Base-by-base conservation (phyloP, 2,113 vertebrate genomes). In the sheep (Ovis aries) region DNA sequence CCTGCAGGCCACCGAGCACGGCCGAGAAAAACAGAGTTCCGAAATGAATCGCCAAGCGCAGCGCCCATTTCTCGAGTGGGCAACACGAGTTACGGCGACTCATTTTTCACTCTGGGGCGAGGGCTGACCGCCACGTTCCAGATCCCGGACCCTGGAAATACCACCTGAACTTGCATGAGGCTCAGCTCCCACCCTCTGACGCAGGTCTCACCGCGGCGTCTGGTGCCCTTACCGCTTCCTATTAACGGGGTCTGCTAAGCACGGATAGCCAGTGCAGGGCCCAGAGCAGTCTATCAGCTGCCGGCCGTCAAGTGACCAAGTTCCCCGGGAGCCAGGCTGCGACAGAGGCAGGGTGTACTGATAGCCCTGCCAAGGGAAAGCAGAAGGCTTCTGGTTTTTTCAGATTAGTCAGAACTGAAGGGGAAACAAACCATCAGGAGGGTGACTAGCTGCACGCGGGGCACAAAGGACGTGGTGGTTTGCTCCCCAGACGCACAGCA, bases 261-360 rank as follows among this genome's bases (percentile, higher is more conserved):
- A 11, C 7, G 1, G 6, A 6, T 12, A n/a, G 50, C 13, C 31
- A 1, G 3, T 1, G 29, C 29, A 33, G 45, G 25, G 43, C 7
- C 8, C 78, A 12, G 45, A 19, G 78, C 78, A 21, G 23, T 0
- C 45, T 11, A 1, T 12, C 45, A 25, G 17, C 6, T 43, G 25
- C 23, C 10, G 53, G 77, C 23, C 1, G 7, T 7, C 36, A 3
- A 2, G 48, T 27, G 25, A 16, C 1, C 4, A 1, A 29, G 33
- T 3, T 40, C 53, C 52, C 53, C 3, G 1, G 36, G n/a, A 57
- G 2, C n/a, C 12, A 7, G 2, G 45, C 43, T 36, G 33, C 11
- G 4, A 6, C 14, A 12, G n/a, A 57, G 7, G 25, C 50, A 27
- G 45, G 16, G 31, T 10, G 33, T 3, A 5, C 50, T n/a, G 78